Conservation (phyloP, 2,797 vertebrate species). For the Selene dorsalis region DNA sequence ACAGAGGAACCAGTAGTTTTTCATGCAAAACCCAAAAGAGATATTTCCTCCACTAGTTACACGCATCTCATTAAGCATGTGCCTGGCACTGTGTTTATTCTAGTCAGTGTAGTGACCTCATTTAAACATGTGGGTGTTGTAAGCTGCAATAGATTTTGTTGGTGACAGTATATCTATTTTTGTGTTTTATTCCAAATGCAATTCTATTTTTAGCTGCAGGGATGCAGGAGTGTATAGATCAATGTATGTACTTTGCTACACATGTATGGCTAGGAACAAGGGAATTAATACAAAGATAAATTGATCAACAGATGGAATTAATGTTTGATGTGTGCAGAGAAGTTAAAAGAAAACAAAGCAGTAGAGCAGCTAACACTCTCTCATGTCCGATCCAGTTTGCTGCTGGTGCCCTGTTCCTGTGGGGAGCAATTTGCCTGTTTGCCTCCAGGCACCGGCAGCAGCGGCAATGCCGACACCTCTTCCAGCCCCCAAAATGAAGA, state of each 20-base stretch:
- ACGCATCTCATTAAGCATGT: conserved; percentile 58
- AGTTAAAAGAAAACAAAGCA: conserved; percentile 32
- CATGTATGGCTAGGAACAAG: background rate
- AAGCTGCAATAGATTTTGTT: conserved; percentile 44
- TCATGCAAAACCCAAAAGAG: conserved; percentile 48
- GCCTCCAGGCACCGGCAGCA: conserved; percentile 63
- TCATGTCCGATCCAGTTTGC: conserved; percentile 65
- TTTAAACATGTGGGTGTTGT: conserved; percentile 47
- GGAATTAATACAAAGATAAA: conserved; percentile 9
- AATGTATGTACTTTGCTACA: background rate
- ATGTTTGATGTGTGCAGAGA: conserved; percentile 23
- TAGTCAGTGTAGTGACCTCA: conserved; percentile 56
- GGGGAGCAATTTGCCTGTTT: conserved; percentile 78
- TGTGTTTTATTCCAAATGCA: background rate
- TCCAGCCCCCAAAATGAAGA: conserved; percentile 73
- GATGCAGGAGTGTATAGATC: background rate
- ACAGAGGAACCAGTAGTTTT: conserved; percentile 34
- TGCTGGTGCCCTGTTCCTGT: conserved; percentile 54
- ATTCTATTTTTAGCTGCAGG: conserved; percentile 26
- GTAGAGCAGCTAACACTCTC: conserved; percentile 35
- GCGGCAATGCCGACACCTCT: conserved; percentile 51
- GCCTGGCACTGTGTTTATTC: conserved; percentile 45
- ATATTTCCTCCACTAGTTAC: background rate
- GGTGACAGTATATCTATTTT: conserved; percentile 35
- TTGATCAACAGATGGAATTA: conserved; percentile 43